Evolutionary conservation across 2,113 vertebrate species (phyloP).

Genomic region (Thomomys bottae): DNA sequence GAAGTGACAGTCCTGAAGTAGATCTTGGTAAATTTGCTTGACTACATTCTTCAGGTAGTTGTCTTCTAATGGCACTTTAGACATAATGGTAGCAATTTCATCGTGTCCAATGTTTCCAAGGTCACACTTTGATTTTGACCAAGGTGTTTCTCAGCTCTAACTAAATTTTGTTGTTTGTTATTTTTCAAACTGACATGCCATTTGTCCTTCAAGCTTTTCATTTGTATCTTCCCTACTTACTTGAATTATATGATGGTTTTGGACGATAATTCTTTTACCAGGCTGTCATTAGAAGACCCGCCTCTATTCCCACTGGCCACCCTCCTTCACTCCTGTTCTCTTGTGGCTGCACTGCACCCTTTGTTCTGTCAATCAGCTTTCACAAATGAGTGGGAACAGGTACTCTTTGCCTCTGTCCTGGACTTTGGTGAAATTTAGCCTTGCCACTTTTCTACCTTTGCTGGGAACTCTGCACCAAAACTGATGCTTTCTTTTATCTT

Average conservation of each 20-base stretch:
- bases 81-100: slow-evolving; percentile 81
- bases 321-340: too few species aligned
- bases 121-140: too few species aligned
- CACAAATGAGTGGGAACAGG: neutral
- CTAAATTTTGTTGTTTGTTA: neutral
- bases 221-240: neutral
- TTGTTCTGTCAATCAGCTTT: neutral
- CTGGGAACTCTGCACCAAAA: neutral
- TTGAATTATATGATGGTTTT: neutral
- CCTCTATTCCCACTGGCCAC: neutral
- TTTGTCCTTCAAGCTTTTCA: neutral
- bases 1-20: slow-evolving; percentile 76
- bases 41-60: slow-evolving; percentile 85
- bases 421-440: neutral
- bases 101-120: too few species aligned
- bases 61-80: slow-evolving; percentile 79
- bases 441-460: neutral
- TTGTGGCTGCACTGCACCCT: neutral
- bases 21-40: slow-evolving; percentile 74
- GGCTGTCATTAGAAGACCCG: neutral
- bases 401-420: neutral
- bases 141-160: neutral
- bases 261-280: neutral
- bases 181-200: neutral
- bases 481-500: neutral